phyloP scores from a whole-genome alignment of 2,113 vertebrate genomes.

The Gopherus flavomarginatus region DNA sequence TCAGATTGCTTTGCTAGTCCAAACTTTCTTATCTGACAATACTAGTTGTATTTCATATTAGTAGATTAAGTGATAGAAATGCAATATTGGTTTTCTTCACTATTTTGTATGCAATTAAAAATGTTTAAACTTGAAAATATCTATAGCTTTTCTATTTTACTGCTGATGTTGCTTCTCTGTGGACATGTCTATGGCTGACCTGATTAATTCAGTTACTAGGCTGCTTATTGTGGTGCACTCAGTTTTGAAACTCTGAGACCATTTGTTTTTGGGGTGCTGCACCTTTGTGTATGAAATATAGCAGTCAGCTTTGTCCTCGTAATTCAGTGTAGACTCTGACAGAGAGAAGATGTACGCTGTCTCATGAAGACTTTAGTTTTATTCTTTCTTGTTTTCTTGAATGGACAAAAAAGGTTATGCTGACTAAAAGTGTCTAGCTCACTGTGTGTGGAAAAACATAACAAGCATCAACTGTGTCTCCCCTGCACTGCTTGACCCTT shows the following conservation, averaged over 20 bases:
- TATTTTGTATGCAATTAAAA: background rate
- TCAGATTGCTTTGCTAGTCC: background rate
- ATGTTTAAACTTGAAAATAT: background rate
- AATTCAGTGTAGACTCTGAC: background rate
- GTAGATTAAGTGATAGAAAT: background rate
- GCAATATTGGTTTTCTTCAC: rapidly evolving
- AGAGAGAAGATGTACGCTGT: background rate
- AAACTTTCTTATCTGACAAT: background rate
- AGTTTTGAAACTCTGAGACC: background rate
- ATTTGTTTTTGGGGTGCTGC: background rate
- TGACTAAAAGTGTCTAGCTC: background rate
- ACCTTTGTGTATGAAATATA: background rate
- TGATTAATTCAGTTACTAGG: no score
- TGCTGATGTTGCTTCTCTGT: rapidly evolving
- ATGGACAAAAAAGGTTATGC: background rate
- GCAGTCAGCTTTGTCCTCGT: background rate
- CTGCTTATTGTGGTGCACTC: background rate
- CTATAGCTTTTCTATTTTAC: background rate
- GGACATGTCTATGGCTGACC: no score
- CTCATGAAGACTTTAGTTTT: background rate
- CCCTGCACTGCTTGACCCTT: background rate
- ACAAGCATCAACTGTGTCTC: rapidly evolving
- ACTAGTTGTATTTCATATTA: rapidly evolving
- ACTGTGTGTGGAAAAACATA: background rate
- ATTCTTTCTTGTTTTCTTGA: background rate